Conservation (phyloP, 2,113 vertebrate species). For the Siniperca knerii region DNA sequence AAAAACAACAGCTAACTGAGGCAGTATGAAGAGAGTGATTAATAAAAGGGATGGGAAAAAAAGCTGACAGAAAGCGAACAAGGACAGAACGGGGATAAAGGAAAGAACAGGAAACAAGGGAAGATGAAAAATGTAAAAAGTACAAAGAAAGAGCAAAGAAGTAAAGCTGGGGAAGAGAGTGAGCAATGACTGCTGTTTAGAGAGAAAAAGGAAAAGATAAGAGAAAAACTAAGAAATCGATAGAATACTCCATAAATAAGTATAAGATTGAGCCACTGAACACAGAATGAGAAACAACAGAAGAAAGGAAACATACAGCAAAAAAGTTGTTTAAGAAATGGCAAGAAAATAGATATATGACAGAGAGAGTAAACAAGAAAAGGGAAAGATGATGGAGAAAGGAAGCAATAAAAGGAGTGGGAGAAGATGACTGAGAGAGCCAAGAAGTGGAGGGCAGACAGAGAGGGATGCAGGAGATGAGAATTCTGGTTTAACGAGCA, state of each 20-base stretch:
- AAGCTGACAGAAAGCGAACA: background rate
- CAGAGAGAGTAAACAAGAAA: slow-evolving; percentile 2
- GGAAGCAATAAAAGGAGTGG: background rate
- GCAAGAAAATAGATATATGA: background rate
- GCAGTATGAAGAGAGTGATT: background rate
- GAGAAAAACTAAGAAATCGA: background rate
- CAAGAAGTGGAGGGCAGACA: slow-evolving; percentile 18
- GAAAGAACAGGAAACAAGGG: slow-evolving; percentile 17
- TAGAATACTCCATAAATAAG: background rate
- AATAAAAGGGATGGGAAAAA: background rate
- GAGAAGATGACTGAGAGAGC: slow-evolving; percentile 30
- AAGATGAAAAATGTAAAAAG: background rate
- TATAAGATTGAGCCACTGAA: background rate
- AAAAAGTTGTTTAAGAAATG: slow-evolving; percentile 3
- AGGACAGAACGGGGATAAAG: slow-evolving; percentile 2
- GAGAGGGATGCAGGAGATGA: slow-evolving; percentile 44
- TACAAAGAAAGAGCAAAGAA: background rate
- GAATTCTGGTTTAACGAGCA: slow-evolving; percentile 58
- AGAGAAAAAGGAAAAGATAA: background rate
- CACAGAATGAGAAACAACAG: background rate
- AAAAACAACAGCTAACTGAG: background rate
- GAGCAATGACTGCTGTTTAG: background rate
- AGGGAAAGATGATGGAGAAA: background rate
- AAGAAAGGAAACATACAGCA: background rate
- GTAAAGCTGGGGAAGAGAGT: background rate